These are phyloP conservation scores for Tenthredo scrophulariae DNA, from an alignment of 2,888 invertebrate species.

Conservation along the genomic window DNA sequence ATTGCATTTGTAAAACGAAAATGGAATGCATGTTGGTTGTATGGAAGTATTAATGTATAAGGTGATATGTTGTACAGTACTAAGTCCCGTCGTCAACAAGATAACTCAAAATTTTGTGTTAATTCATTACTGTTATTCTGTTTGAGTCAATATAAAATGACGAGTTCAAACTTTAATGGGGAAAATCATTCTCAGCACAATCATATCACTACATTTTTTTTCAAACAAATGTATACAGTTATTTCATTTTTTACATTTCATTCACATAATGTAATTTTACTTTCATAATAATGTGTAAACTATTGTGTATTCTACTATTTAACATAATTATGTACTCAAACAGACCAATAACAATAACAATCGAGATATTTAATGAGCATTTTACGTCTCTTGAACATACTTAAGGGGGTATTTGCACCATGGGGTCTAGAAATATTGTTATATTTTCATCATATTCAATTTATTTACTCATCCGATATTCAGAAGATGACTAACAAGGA, in stretches of 20 bases:
- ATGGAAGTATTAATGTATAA: not conserved
- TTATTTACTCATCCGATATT: too few relatives aligned
- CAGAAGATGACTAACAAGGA: too few relatives aligned
- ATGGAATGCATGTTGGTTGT: conserved; percentile 16
- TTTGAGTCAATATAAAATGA: not conserved
- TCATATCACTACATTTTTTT: not conserved
- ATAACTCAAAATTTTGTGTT: not conserved
- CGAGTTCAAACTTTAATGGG: not conserved
- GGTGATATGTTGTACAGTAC: not conserved
- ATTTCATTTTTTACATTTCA: not conserved
- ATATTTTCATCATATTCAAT: too few relatives aligned
- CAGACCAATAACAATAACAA: not conserved
- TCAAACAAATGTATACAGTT: not conserved
- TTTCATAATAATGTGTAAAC: not conserved
- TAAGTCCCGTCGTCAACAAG: not conserved
- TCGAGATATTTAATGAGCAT: not conserved
- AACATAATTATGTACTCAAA: not conserved
- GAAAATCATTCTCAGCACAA: not conserved
- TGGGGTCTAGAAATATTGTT: too few relatives aligned
- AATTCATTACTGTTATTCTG: not conserved
- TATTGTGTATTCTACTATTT: not conserved
- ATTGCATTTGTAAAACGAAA: not conserved
- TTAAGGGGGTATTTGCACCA: not conserved
- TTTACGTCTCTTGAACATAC: not conserved
- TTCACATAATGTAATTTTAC: not conserved